Base-by-base conservation (phyloP, 1,140 invertebrate genomes). In the Ctenoplectra terminalis region DNA sequence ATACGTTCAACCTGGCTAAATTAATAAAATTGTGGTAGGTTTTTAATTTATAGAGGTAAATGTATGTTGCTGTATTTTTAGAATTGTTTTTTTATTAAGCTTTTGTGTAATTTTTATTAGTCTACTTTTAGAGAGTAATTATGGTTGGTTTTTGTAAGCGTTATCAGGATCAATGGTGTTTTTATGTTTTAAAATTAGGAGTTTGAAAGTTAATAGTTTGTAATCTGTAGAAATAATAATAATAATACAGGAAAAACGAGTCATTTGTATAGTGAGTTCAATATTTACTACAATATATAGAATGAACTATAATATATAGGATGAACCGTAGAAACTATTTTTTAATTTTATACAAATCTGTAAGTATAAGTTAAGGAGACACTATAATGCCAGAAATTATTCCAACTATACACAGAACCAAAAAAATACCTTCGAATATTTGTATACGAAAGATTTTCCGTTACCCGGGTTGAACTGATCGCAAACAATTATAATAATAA, bases 21-120 rank as follows among this genome's bases (percentile, higher is more conserved):
- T 34, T 0, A 13, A 43, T 58, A n/a, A n/a, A n/a, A n/a, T n/a
- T n/a, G n/a, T n/a, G n/a, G n/a, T n/a, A n/a, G n/a, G n/a, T 26
- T 20, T 23, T 17, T 64, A n/a, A 11, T 40, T 26, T 40, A 40
- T 23, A 43, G 26, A 26, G n/a, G 4, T 48, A 2, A 15, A 23
- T 31, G 15, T 50, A 23, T 26, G 1, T 83, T 48, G 13, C 58
- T 56, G 46, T 34, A 70, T 48, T 26, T 72, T 64, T 40, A 52
- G n/a, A 54, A 23, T 26, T 3, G 34, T 58, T 13, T 29, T 48
- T 29, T 46, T 66, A n/a, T n/a, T n/a, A n/a, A n/a, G n/a, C n/a
- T n/a, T n/a, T n/a, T n/a, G n/a, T n/a, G n/a, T n/a, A n/a, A n/a
- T n/a, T n/a, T n/a, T n/a, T n/a, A n/a, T n/a, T n/a, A n/a, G n/a